Evolutionary conservation across 1,140 invertebrate species (phyloP).

Genomic region (Brachionus koreanus): DNA sequence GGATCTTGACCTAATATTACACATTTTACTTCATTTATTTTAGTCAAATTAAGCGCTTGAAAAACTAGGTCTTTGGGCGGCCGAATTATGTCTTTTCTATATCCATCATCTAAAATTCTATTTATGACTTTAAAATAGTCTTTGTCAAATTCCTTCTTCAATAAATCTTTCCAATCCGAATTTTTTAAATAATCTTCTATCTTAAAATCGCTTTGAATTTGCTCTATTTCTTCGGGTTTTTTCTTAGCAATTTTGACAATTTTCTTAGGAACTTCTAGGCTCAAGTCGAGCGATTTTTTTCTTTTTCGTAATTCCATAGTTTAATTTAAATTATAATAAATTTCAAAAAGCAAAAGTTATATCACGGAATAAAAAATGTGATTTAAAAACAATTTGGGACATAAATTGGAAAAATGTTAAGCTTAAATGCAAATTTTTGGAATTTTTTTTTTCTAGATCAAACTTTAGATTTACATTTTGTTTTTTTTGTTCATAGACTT

Average conservation of each 20-base stretch:
- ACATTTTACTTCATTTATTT: constrained; percentile 6
- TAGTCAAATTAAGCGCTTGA: constrained; percentile 27
- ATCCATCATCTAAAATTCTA: background rate
- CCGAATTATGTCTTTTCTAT: background rate
- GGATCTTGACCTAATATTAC: constrained; percentile 45
- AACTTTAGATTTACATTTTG: background rate
- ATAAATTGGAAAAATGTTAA: background rate
- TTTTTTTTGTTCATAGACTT: background rate
- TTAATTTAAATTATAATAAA: background rate
- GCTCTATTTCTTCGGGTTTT: background rate
- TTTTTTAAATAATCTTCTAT: constrained; percentile 27
- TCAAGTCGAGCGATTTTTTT: background rate
- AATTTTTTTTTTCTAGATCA: background rate
- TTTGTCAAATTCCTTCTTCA: constrained; percentile 10
- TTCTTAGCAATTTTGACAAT: background rate
- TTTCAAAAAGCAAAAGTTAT: background rate
- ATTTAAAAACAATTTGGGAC: background rate
- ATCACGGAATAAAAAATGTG: background rate
- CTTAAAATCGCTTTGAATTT: background rate
- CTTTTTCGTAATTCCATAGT: constrained; percentile 11
- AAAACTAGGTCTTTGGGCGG: constrained; percentile 43
- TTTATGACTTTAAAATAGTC: constrained; percentile 35
- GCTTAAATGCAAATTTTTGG: background rate
- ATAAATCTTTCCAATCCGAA: background rate
- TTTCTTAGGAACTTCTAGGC: background rate